These are phyloP conservation scores for Drosophila buzzatii DNA, from an alignment of 2,888 invertebrate species.

Conservation along the genomic window DNA sequence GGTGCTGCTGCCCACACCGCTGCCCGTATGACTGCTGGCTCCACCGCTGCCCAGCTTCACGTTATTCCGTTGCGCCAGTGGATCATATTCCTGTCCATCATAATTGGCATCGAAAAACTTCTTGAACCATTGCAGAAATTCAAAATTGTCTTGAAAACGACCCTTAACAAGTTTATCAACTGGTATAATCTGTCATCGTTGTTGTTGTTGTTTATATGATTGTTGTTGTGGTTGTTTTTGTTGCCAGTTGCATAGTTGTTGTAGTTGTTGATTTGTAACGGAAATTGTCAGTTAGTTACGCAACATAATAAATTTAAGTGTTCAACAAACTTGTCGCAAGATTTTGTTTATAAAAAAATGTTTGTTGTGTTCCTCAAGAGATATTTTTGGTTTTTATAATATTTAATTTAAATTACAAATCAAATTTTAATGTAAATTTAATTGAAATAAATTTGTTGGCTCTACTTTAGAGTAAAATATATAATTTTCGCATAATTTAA, in stretches of 20 bases:
- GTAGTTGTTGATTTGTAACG: conserved; percentile 77
- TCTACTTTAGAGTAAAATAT: not conserved
- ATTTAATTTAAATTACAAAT: not conserved
- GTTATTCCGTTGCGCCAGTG: conserved; percentile 94
- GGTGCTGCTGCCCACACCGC: conserved; percentile 84
- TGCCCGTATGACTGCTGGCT: conserved; percentile 85
- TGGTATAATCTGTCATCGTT: conserved; percentile 94
- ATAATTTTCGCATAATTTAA: not conserved
- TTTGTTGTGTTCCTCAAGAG: conserved; percentile 3
- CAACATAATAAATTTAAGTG: conserved; percentile 42
- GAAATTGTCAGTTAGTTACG: conserved; percentile 73
- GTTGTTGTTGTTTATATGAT: conserved; percentile 66
- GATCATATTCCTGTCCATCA: conserved; percentile 98
- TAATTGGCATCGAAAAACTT: conserved; percentile 99
- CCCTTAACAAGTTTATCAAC: conserved; percentile 99
- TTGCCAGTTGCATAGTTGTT: conserved; percentile 44
- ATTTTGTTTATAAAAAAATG: conserved; percentile 11
- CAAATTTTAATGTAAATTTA: not conserved
- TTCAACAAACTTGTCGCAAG: not conserved
- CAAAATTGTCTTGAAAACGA: conserved; percentile 99
- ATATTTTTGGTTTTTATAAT: not conserved
- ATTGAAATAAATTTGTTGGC: not conserved
- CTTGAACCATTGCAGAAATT: conserved; percentile 99
- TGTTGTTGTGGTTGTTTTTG: conserved; percentile 82
- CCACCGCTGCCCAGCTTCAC: conserved; percentile 91